A percentile compares a stretch with the other conserved stretches of the same genome.
phyloP scores from a whole-genome alignment of 2,113 vertebrate species.

The Romanogobio albipinnatus region DNA sequence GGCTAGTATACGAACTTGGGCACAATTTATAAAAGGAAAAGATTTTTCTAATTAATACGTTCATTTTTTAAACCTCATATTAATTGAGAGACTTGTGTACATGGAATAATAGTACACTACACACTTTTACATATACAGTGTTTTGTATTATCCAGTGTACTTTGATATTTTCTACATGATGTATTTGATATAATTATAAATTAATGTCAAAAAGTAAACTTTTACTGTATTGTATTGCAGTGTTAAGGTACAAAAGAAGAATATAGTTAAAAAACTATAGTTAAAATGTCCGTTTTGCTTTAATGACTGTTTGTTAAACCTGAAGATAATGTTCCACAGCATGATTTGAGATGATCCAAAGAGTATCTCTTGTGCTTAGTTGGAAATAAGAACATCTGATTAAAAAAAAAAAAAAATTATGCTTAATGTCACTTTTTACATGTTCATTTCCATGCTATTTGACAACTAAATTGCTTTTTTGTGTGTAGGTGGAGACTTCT shows the following conservation, averaged over 20 bases:
- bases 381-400: too few species aligned
- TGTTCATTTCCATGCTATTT: neutral
- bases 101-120: too few species aligned
- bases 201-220: too few species aligned
- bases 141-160: too few species aligned
- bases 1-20: too few species aligned
- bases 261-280: too few species aligned
- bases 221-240: neutral
- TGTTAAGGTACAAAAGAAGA: neutral
- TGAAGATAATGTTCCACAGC: neutral
- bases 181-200: too few species aligned
- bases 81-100: neutral
- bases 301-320: neutral
- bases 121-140: too few species aligned
- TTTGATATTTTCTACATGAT: too few species aligned
- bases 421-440: neutral
- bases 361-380: neutral
- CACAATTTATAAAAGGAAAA: too few species aligned
- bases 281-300: neutral
- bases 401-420: too few species aligned
- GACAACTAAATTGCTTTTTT: neutral
- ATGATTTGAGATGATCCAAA: neutral
- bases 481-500: conserved; percentile 83
- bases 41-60: neutral
- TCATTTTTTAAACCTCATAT: neutral